phyloP scores from a whole-genome alignment of 2,888 invertebrate species.

The Nymphalis urticae region DNA sequence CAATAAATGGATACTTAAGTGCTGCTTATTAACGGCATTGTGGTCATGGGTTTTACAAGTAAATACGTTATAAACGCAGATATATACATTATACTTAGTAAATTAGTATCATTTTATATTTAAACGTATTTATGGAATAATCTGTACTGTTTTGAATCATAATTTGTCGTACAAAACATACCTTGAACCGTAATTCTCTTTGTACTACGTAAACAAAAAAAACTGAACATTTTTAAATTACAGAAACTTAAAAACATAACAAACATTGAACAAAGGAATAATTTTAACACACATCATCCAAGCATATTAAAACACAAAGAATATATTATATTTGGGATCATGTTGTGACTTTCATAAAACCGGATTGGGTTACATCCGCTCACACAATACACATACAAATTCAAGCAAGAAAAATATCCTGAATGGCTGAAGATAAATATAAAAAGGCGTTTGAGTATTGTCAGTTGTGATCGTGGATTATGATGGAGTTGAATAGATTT shows the following conservation, averaged over 20 bases:
- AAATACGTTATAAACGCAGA: no score
- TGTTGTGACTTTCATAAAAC: conserved; percentile 49
- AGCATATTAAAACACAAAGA: conserved; percentile 10
- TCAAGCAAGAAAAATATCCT: conserved; percentile 28
- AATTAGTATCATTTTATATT: no score
- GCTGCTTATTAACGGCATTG: no score
- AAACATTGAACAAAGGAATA: conserved; percentile 11
- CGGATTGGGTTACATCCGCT: conserved; percentile 44
- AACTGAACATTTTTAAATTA: conserved; percentile 7
- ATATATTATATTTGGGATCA: conserved; percentile 14
- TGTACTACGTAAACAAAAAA: no score
- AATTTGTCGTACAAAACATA: no score
- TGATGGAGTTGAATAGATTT: neutral
- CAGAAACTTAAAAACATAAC: neutral
- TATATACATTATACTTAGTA: no score
- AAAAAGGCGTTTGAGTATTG: conserved; percentile 31
- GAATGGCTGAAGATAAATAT: conserved; percentile 31
- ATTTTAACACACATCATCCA: neutral
- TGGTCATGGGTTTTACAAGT: no score
- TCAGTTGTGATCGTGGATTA: conserved; percentile 15
- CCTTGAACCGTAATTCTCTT: no score
- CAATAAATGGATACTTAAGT: no score
- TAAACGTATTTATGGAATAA: no score
- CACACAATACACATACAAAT: conserved; percentile 44
- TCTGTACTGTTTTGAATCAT: no score